Evolutionary conservation across 2,888 invertebrate genomes (phyloP).

Genomic region (Agrypnus murinus): DNA sequence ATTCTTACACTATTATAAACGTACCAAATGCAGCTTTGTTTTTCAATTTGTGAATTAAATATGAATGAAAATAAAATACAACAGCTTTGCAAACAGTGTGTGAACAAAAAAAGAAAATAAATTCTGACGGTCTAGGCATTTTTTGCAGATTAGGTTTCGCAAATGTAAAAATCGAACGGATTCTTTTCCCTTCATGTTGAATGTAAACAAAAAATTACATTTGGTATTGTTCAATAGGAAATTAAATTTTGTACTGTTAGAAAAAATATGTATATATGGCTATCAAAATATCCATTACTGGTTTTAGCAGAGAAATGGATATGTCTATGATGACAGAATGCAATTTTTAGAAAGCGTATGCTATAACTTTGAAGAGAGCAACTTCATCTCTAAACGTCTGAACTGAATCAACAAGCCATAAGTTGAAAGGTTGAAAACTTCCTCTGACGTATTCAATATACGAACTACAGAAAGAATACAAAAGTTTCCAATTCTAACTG

Average conservation of each 20-base stretch:
- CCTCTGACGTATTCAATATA: slow-evolving; percentile 59
- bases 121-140: too few relatives aligned
- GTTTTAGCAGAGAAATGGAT: background rate
- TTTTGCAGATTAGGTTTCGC: too few relatives aligned
- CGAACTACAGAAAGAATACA: slow-evolving; percentile 59
- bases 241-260: background rate
- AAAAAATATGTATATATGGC: too few relatives aligned
- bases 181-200: too few relatives aligned
- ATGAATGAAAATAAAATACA: too few relatives aligned
- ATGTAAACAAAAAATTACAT: too few relatives aligned
- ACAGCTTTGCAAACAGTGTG: too few relatives aligned
- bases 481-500: slow-evolving; percentile 63
- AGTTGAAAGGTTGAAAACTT: slow-evolving; percentile 56
- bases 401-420: slow-evolving; percentile 48
- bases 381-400: slow-evolving; percentile 42
- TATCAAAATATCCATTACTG: background rate
- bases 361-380: slow-evolving; percentile 29
- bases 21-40: too few relatives aligned
- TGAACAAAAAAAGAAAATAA: too few relatives aligned
- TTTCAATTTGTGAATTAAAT: too few relatives aligned
- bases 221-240: background rate
- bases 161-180: too few relatives aligned
- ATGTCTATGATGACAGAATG: background rate
- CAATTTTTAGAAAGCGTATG: slow-evolving; percentile 20
- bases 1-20: too few relatives aligned